These are phyloP conservation scores for Trilocha varians DNA, from an alignment of 2,888 invertebrate species.

Conservation along the genomic window DNA sequence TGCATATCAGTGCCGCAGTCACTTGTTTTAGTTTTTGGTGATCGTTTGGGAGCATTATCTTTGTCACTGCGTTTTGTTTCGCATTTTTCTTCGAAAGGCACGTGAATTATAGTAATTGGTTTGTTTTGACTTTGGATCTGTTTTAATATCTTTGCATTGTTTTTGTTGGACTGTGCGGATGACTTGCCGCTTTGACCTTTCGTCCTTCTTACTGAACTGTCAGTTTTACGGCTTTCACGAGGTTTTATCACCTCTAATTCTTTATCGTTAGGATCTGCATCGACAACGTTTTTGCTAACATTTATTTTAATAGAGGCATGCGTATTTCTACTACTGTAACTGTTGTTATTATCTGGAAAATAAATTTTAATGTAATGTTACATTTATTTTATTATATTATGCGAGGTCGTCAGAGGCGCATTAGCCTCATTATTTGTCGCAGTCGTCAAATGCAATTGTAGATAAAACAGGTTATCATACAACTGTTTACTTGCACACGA, in stretches of 20 bases:
- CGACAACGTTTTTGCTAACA: slow-evolving; percentile 32
- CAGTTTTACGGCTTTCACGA: slow-evolving; percentile 20
- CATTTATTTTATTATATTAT: not conserved
- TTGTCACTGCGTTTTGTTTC: slow-evolving; percentile 9
- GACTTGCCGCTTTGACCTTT: slow-evolving; percentile 20
- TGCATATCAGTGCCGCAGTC: slow-evolving; percentile 26
- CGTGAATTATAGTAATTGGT: slow-evolving; percentile 33
- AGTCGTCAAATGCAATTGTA: too few species aligned
- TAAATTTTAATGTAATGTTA: slow-evolving; percentile 1
- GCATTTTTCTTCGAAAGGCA: slow-evolving; percentile 37
- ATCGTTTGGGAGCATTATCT: slow-evolving; percentile 10
- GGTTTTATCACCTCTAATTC: slow-evolving; percentile 25
- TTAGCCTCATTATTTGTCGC: too few species aligned
- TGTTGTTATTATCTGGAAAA: slow-evolving; percentile 29
- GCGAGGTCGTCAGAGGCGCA: too few species aligned
- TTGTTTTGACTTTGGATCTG: slow-evolving; percentile 26
- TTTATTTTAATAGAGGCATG: slow-evolving; percentile 28
- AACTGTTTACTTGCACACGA: too few species aligned
- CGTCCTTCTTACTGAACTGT: slow-evolving; percentile 19
- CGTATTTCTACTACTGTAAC: slow-evolving; percentile 19
- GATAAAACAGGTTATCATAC: too few species aligned
- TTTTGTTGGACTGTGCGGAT: slow-evolving; percentile 14
- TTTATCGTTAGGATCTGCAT: slow-evolving; percentile 33
- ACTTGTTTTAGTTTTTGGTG: slow-evolving; percentile 7
- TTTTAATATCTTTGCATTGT: slow-evolving; percentile 21